Evolutionary conservation across 2,888 invertebrate genomes (phyloP).

Genomic region (Mimas tiliae): DNA sequence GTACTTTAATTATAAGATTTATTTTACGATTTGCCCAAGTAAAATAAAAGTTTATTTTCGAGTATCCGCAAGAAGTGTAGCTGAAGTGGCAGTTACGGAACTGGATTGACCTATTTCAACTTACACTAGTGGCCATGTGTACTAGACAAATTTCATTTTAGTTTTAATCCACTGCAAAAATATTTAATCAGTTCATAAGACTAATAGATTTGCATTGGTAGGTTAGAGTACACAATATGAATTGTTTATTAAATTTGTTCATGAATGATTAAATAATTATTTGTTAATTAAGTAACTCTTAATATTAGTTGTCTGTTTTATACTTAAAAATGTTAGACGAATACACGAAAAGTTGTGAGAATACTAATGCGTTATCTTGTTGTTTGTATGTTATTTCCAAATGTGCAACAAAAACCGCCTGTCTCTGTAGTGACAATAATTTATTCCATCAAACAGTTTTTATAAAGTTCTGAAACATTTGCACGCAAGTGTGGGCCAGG

Average conservation of each 20-base stretch:
- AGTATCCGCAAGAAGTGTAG: conserved; percentile 22
- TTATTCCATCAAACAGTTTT: background rate
- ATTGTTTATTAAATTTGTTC: conserved; percentile 4
- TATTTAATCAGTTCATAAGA: background rate
- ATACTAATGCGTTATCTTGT: background rate
- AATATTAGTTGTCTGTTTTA: too few relatives aligned
- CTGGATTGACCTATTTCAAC: conserved; percentile 28
- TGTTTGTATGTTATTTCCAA: background rate
- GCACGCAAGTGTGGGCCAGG: conserved; percentile 5
- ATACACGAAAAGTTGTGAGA: background rate
- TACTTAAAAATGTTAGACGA: background rate
- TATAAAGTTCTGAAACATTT: background rate
- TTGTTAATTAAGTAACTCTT: background rate
- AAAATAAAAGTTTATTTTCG: conserved; percentile 24
- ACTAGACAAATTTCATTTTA: conserved; percentile 10
- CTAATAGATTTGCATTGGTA: background rate
- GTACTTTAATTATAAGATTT: conserved; percentile 22
- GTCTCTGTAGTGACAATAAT: too few relatives aligned
- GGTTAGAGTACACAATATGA: background rate
- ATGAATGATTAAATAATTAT: background rate
- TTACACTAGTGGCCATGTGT: conserved; percentile 28
- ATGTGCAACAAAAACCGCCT: background rate
- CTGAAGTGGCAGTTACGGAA: conserved; percentile 25
- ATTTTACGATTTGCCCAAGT: conserved; percentile 17
- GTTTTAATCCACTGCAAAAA: conserved; percentile 8